phyloP scores from a whole-genome alignment of 1,140 invertebrate species.

The Berghia stephanieae region DNA sequence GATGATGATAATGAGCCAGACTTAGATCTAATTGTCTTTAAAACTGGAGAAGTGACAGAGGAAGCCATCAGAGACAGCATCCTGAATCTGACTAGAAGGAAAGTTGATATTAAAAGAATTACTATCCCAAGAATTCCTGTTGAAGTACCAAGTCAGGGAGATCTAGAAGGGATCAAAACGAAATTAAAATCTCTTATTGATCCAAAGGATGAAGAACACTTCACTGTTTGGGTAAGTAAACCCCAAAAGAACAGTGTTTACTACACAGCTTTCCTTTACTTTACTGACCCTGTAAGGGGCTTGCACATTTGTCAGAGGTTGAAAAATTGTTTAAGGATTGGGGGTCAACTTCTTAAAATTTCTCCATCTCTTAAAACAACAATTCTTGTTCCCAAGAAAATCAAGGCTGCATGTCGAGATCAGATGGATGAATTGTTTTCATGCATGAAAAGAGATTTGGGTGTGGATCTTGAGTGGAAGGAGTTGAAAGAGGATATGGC shows the following conservation, averaged over 20 bases:
- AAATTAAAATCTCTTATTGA: background rate
- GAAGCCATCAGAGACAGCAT: constrained; percentile 12
- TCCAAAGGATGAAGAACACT: too few relatives aligned
- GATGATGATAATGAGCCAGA: too few relatives aligned
- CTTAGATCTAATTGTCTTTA: background rate
- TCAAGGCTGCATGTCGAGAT: constrained; percentile 34
- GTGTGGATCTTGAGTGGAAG: too few relatives aligned
- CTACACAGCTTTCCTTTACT: constrained; percentile 26
- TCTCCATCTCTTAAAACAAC: constrained; percentile 37
- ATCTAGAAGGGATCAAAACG: background rate
- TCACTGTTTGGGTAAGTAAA: too few relatives aligned
- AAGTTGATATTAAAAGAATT: background rate
- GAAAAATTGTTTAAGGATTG: constrained; percentile 15
- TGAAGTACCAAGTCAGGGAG: background rate
- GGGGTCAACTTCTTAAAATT: constrained; percentile 33
- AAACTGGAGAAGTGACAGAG: constrained; percentile 6
- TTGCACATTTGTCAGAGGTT: constrained; percentile 34
- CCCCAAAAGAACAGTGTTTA: background rate
- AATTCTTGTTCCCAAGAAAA: constrained; percentile 34
- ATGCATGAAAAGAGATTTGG: too few relatives aligned
- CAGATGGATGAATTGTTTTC: constrained; percentile 36
- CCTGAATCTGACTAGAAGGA: background rate
- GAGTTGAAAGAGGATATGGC: constrained; percentile 36
- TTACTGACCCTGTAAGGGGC: constrained; percentile 44
- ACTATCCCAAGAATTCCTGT: background rate